Percentiles rank a stretch among this genome's conserved stretches.
phyloP scores from a whole-genome alignment of 2,113 vertebrate species.

The Syrmaticus mikado region DNA sequence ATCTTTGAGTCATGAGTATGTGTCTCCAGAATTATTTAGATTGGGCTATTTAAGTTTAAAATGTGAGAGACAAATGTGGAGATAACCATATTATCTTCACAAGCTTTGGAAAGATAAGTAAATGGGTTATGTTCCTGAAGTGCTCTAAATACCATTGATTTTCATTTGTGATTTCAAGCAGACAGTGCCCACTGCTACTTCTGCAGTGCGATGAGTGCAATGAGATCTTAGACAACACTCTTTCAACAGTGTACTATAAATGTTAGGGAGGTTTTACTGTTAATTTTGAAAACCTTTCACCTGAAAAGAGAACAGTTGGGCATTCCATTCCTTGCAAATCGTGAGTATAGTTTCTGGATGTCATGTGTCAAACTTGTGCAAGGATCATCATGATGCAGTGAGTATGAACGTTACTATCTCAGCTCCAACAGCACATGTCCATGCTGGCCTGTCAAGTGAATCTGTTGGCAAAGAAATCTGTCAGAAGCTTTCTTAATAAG shows the following conservation, averaged over 20 bases:
- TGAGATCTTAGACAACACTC: not conserved
- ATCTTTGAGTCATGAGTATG: not conserved
- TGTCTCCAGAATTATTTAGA: not conserved
- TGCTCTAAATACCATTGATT: not conserved
- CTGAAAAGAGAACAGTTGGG: not conserved
- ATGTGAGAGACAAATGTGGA: not conserved
- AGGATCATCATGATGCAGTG: accelerated
- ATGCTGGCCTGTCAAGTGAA: not conserved
- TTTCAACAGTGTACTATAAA: not conserved
- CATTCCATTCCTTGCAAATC: not conserved
- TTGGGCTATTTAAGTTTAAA: not conserved
- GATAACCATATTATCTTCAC: not conserved
- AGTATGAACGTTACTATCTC: not conserved
- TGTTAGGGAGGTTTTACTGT: not conserved
- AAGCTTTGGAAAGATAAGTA: not conserved
- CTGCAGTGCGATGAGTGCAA: not conserved
- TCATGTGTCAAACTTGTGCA: not conserved
- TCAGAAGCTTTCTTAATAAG: not conserved
- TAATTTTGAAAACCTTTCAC: not conserved
- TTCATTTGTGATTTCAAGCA: not conserved
- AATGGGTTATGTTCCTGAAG: not conserved
- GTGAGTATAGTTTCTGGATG: not conserved
- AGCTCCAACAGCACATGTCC: accelerated
- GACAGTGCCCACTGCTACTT: not conserved
- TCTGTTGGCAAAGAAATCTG: not conserved